Conservation (phyloP, 37 sponge, comb jelly and placozoan genomes). For the Crambe crambe region DNA sequence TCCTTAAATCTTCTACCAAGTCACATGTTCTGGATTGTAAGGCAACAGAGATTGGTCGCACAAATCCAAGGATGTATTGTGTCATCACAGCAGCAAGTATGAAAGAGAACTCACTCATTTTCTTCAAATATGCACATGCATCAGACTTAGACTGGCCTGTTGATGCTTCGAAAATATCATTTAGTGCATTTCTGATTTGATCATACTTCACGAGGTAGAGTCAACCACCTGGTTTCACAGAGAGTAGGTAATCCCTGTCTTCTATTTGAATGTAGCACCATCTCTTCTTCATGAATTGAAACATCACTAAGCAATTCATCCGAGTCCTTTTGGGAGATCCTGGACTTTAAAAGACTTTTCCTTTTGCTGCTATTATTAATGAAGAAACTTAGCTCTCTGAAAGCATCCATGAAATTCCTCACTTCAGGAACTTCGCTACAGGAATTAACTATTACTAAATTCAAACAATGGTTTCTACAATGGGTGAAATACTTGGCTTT, state of each 20-base stretch:
- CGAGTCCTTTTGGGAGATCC: background rate
- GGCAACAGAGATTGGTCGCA: background rate
- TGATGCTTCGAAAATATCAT: slow-evolving; percentile 10
- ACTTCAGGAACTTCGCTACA: slow-evolving; percentile 33
- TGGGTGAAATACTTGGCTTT: slow-evolving; percentile 36
- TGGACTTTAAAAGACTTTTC: slow-evolving; percentile 19
- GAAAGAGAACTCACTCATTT: slow-evolving; percentile 8
- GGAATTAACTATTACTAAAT: slow-evolving; percentile 33
- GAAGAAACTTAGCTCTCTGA: slow-evolving; percentile 29
- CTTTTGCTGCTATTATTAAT: slow-evolving; percentile 22
- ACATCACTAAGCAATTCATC: background rate
- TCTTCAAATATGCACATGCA: slow-evolving; percentile 28
- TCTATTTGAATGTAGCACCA: background rate
- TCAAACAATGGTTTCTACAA: slow-evolving; percentile 39
- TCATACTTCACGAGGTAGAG: slow-evolving; percentile 19
- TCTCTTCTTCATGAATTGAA: slow-evolving; percentile 5
- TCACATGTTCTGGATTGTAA: background rate
- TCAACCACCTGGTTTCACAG: slow-evolving; percentile 37
- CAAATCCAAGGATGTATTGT: background rate
- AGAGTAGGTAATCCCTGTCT: slow-evolving; percentile 17
- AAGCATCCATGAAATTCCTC: slow-evolving; percentile 26
- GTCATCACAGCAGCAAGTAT: background rate
- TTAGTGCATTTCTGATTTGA: slow-evolving; percentile 13
- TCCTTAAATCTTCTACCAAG: background rate
- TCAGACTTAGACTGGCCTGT: slow-evolving; percentile 18